A percentile compares a stretch with the other conserved stretches of the same genome.
phyloP scores from a whole-genome alignment of 2,888 invertebrate genomes.

The Scaptomyza cyrtandrae region DNA sequence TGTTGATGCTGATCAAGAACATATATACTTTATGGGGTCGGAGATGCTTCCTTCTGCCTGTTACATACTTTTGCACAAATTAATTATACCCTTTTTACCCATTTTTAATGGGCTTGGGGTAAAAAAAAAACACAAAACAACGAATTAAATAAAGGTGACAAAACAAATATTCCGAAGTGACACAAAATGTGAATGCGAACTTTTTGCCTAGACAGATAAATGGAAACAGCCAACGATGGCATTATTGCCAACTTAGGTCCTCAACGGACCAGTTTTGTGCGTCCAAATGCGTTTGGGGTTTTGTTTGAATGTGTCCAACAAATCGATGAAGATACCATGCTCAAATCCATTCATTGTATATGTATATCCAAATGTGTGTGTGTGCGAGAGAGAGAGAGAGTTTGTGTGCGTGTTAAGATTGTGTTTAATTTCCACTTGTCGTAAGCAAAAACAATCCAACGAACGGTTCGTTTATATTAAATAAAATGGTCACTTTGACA shows the following conservation, averaged over 20 bases:
- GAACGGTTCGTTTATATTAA: constrained; percentile 50
- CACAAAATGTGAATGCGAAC: constrained; percentile 17
- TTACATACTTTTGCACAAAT: too few species aligned
- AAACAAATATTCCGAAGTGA: constrained; percentile 48
- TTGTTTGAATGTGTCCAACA: constrained; percentile 41
- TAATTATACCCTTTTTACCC: too few species aligned
- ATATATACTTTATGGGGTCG: too few species aligned
- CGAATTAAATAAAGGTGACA: constrained; percentile 48
- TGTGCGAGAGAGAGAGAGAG: too few species aligned
- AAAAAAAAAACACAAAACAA: constrained; percentile 25
- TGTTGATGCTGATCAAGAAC: too few species aligned
- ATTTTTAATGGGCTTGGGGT: too few species aligned
- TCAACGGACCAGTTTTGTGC: constrained; percentile 2
- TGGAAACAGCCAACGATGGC: constrained; percentile 36
- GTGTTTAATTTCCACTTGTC: constrained; percentile 69
- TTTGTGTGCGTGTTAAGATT: constrained; percentile 43
- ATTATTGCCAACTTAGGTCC: constrained; percentile 20
- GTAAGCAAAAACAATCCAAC: constrained; percentile 33
- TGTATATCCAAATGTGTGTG: background rate
- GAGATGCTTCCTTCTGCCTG: too few species aligned
- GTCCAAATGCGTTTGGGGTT: constrained; percentile 7
- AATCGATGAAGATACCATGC: constrained; percentile 27
- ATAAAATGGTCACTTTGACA: constrained; percentile 74
- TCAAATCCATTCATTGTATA: background rate
- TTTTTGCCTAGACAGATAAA: constrained; percentile 28